Percentiles rank a stretch among this genome's conserved stretches.
These are phyloP conservation scores for Lottia gigantea DNA, from an alignment of 2,888 invertebrate genomes.

Conservation along the genomic window DNA sequence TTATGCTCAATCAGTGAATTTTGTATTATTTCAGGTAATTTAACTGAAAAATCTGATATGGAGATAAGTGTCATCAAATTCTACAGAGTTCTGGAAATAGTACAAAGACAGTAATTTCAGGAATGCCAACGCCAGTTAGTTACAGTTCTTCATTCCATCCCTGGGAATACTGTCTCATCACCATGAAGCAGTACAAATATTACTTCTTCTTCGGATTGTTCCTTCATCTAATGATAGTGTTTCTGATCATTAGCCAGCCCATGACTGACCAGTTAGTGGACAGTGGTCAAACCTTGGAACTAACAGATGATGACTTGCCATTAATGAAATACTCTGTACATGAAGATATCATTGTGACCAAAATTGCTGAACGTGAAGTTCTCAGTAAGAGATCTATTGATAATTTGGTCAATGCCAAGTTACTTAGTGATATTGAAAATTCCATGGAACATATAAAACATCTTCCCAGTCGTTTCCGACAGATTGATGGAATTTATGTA, in stretches of 20 bases:
- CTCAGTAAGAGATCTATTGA: not conserved
- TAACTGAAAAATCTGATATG: too few relatives aligned
- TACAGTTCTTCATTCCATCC: too few relatives aligned
- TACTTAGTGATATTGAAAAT: not conserved
- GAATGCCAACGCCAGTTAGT: too few relatives aligned
- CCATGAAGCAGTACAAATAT: not conserved
- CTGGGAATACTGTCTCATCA: too few relatives aligned
- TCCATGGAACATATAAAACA: not conserved
- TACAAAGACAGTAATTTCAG: too few relatives aligned
- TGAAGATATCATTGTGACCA: not conserved
- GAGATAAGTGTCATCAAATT: too few relatives aligned
- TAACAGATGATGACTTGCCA: not conserved
- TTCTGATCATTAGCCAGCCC: not conserved
- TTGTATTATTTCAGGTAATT: too few relatives aligned
- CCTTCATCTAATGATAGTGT: not conserved
- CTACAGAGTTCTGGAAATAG: too few relatives aligned
- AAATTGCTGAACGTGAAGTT: not conserved
- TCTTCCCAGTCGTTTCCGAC: slow-evolving; percentile 10
- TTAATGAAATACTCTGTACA: not conserved
- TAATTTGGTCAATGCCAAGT: not conserved
- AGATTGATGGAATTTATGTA: slow-evolving; percentile 33
- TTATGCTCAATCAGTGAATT: too few relatives aligned
- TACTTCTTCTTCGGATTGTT: not conserved
- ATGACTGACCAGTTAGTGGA: not conserved
- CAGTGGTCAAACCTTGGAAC: not conserved